Base-by-base conservation (phyloP, 2,888 invertebrate genomes). In the Ormyrus labotus region DNA sequence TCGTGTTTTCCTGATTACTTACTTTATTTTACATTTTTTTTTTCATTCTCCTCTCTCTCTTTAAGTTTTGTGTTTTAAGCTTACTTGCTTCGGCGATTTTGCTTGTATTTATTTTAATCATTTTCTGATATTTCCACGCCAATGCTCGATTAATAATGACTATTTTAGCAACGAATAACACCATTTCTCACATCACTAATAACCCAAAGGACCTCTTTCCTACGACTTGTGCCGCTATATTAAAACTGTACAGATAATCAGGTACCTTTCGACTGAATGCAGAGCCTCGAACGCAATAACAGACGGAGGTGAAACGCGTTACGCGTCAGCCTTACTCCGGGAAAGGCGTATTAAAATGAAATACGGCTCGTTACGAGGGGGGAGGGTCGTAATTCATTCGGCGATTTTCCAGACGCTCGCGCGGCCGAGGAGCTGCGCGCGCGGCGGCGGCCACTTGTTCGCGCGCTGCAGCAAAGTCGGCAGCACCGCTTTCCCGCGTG, bases 281-380 rank as follows among this genome's bases (percentile, higher is more conserved):
- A 19, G 19, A 19, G 19, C 19, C 19, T 19, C 19, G 19, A 19
- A 19, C 19, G 19, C 19, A 19, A 19, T 19, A 19, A 19, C 19
- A 19, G 19, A 19, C 19, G 19, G 19, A 19, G 19, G 19, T 19
- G 19, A 19, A 19, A 19, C 19, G 19, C 19, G 19, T 19, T 19
- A 19, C 13, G 19, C 11, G 13, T 11, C 6, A 50, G 1, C 19
- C 19, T 19, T 1, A 19, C 19, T 19, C 34, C 13, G 51, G 13
- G 13, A 57, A 68, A 57, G 57, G 57, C 19, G 60, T 64, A 70
- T 73, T 80, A 69, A 74, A 74, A 70, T 80, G 69, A 80, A 74
- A 75, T 71, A 75, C 58, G 48, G 53, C 71, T 69, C 57, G 79
- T 73, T 61, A 69, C 67, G 48, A 10, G 50, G 34, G 47, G 78